Evolutionary conservation across 1,140 invertebrate genomes (phyloP).

Genomic region (Phthorimaea operculella): DNA sequence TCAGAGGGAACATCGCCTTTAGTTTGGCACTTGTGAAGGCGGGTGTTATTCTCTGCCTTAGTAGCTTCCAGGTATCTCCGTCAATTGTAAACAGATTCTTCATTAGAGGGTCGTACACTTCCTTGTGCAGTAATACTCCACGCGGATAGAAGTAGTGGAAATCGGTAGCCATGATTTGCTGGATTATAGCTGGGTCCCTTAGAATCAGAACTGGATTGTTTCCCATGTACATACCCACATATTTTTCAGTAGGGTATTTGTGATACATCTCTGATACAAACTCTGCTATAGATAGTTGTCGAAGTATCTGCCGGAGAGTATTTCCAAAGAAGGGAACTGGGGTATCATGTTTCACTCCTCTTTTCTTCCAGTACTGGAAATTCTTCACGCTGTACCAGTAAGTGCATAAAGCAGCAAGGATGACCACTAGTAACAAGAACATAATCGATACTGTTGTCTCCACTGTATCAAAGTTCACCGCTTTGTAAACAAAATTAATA

Average conservation of each 20-base stretch:
- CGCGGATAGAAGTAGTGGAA: slow-evolving; percentile 2
- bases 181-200: not conserved
- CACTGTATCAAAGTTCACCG: too few relatives aligned
- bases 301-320: not conserved
- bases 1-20: slow-evolving; percentile 1
- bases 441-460: too few relatives aligned
- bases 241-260: not conserved
- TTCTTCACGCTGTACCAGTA: not conserved
- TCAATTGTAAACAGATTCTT: not conserved
- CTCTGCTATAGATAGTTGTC: not conserved
- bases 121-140: slow-evolving; percentile 27
- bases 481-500: too few relatives aligned
- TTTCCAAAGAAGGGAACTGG: slow-evolving; percentile 2
- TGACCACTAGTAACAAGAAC: too few relatives aligned
- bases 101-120: slow-evolving; percentile 12
- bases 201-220: not conserved
- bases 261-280: not conserved
- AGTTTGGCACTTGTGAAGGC: not conserved
- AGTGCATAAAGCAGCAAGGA: too few relatives aligned
- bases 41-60: not conserved
- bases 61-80: not conserved
- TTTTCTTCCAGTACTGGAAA: slow-evolving; percentile 1
- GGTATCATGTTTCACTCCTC: slow-evolving; percentile 4
- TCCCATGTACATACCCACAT: not conserved
- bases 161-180: not conserved